A percentile compares a stretch with the other conserved stretches of the same genome.
phyloP scores from a whole-genome alignment of 2,113 vertebrate species.

The Isurus oxyrinchus region DNA sequence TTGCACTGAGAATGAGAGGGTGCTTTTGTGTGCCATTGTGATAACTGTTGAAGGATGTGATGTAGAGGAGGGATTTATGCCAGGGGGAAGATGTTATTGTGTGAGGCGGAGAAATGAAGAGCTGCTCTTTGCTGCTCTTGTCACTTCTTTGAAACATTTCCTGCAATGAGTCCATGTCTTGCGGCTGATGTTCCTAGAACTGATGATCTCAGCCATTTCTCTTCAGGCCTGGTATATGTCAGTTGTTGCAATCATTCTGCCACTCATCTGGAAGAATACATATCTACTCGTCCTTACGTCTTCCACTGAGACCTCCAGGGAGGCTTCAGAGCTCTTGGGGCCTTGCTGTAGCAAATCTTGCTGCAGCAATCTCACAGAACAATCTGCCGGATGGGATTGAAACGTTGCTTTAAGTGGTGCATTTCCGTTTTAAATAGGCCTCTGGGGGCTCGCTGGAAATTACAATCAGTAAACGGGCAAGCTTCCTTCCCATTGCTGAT shows the following conservation, averaged over 20 bases:
- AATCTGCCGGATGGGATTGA: neutral
- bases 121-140: neutral
- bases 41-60: neutral
- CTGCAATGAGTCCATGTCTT: neutral
- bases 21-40: neutral
- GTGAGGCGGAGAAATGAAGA: neutral
- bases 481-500: neutral
- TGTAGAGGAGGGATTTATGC: neutral
- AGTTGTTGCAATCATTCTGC: neutral
- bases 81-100: neutral
- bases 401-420: neutral
- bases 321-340: neutral
- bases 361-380: neutral
- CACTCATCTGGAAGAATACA: neutral
- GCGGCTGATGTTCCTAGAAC: neutral
- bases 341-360: neutral
- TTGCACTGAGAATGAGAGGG: neutral
- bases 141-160: neutral
- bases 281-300: neutral
- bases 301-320: neutral
- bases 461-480: neutral
- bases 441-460: neutral
- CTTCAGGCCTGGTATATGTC: neutral
- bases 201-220: neutral
- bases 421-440: conserved; percentile 32